These are phyloP conservation scores for Labia minor DNA, from an alignment of 2,888 invertebrate species.

Conservation along the genomic window DNA sequence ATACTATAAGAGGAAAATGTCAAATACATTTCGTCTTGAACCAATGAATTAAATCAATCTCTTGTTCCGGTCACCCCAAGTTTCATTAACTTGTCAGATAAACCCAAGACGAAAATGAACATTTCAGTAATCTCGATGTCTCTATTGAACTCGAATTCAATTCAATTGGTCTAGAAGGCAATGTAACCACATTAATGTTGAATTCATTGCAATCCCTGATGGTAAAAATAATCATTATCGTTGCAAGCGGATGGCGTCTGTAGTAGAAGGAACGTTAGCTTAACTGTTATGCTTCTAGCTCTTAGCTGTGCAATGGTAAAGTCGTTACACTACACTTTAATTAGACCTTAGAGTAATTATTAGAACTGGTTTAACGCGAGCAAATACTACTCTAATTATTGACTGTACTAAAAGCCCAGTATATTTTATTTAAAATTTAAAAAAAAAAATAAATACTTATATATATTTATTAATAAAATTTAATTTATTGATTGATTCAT, in stretches of 20 bases:
- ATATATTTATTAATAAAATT: too few species aligned
- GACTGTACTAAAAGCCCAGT: neutral
- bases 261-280: neutral
- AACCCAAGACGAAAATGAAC: neutral
- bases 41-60: slow-evolving; percentile 7
- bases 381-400: slow-evolving; percentile 1
- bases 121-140: slow-evolving; percentile 8
- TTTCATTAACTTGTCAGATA: slow-evolving; percentile 13
- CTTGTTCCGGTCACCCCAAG: slow-evolving; percentile 8
- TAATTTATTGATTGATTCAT: too few species aligned
- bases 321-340: slow-evolving; percentile 1
- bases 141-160: slow-evolving; percentile 8
- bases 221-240: neutral
- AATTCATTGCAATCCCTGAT: slow-evolving; percentile 7
- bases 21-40: neutral
- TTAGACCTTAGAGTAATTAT: slow-evolving; percentile 13
- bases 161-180: slow-evolving; percentile 8
- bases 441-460: too few species aligned
- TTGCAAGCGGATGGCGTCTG: slow-evolving; percentile 1
- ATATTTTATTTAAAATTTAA: neutral
- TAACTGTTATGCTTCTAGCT: neutral
- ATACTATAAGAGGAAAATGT: neutral
- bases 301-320: neutral
- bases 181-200: slow-evolving; percentile 13
- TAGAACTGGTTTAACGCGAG: neutral